Conservation (phyloP, 2,797 vertebrate genomes). For the Pelobates cultripes region DNA sequence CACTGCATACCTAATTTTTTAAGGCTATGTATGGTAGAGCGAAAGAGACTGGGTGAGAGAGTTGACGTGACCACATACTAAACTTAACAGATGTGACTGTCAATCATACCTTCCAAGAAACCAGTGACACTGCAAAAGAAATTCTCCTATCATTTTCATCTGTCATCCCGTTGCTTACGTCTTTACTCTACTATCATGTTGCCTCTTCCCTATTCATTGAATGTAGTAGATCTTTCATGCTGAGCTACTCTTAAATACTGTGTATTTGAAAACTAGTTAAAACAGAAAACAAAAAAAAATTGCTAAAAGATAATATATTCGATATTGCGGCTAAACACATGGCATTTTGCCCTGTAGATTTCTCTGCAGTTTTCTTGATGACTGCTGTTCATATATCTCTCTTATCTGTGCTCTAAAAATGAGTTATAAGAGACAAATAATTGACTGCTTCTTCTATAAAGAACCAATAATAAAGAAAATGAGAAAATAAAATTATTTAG, state of each 20-base stretch:
- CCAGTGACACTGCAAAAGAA: constrained; percentile 61
- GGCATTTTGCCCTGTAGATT: too few relatives aligned
- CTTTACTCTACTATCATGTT: constrained; percentile 66
- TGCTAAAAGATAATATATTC: too few relatives aligned
- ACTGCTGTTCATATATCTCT: too few relatives aligned
- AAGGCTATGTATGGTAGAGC: constrained; percentile 67
- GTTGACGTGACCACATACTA: constrained; percentile 53
- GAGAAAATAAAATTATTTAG: too few relatives aligned
- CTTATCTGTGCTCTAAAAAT: too few relatives aligned
- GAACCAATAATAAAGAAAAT: too few relatives aligned
- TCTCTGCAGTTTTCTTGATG: too few relatives aligned
- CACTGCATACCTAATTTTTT: constrained; percentile 34
- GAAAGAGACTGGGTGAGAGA: constrained; percentile 36
- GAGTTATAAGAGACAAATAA: too few relatives aligned
- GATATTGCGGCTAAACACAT: too few relatives aligned
- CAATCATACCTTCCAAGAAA: constrained; percentile 79
- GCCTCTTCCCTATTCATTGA: constrained; percentile 57
- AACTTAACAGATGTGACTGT: constrained; percentile 67
- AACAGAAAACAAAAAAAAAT: too few relatives aligned
- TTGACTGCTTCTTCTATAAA: too few relatives aligned
- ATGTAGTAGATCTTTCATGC: constrained; percentile 63
- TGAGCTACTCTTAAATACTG: neutral
- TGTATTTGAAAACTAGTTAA: too few relatives aligned
- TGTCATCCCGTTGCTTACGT: constrained; percentile 54
- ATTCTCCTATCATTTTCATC: constrained; percentile 12